These are phyloP conservation scores for Thelaira solivaga DNA, from an alignment of 2,888 invertebrate genomes.

Conservation along the genomic window DNA sequence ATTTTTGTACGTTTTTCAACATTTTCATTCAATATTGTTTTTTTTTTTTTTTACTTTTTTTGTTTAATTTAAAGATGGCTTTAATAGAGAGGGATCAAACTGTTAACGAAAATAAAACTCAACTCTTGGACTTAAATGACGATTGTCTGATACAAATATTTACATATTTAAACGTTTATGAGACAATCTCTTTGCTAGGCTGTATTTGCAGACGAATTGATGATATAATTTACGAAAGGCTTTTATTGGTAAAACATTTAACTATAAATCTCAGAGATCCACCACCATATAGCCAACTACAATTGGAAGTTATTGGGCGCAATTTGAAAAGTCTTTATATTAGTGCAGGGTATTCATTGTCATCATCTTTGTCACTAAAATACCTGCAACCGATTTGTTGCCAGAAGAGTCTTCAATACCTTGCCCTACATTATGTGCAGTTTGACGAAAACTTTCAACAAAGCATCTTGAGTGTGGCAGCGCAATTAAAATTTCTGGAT, in stretches of 20 bases:
- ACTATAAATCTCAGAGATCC: slow-evolving; percentile 51
- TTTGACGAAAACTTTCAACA: slow-evolving; percentile 47
- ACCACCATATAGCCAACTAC: slow-evolving; percentile 33
- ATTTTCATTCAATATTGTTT: no score
- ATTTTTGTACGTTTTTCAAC: no score
- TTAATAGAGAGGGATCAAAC: no score
- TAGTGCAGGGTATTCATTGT: slow-evolving; percentile 55
- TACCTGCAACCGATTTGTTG: slow-evolving; percentile 56
- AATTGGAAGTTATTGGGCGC: slow-evolving; percentile 54
- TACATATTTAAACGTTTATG: slow-evolving; percentile 50
- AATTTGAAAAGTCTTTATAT: slow-evolving; percentile 54
- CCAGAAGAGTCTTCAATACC: slow-evolving; percentile 13
- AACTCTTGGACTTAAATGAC: slow-evolving; percentile 59
- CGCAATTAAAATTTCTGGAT: slow-evolving; percentile 43
- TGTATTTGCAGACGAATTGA: slow-evolving; percentile 40
- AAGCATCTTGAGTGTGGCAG: slow-evolving; percentile 29
- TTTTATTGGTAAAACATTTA: slow-evolving; percentile 49
- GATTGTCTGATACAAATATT: slow-evolving; percentile 61
- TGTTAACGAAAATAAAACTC: not conserved
- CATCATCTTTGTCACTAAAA: slow-evolving; percentile 9
- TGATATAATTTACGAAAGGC: slow-evolving; percentile 50
- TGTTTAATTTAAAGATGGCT: slow-evolving; percentile 1
- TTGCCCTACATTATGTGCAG: slow-evolving; percentile 57
- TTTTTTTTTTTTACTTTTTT: no score
- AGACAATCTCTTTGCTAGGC: slow-evolving; percentile 49